phyloP scores from a whole-genome alignment of 2,797 vertebrate genomes.

The Ctenopoma multispine region DNA sequence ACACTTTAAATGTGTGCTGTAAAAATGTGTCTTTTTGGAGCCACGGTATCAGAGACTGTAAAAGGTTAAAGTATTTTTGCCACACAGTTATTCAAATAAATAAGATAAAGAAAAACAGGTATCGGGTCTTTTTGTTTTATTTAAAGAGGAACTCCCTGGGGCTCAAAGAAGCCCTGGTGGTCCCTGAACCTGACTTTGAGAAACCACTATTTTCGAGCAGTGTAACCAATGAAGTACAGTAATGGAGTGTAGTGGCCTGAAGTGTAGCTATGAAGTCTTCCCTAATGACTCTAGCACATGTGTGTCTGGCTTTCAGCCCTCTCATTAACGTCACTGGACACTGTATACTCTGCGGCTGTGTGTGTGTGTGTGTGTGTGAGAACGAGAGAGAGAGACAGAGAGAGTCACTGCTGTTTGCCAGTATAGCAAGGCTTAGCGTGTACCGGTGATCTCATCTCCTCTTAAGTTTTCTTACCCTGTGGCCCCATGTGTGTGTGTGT shows the following conservation, averaged over 20 bases:
- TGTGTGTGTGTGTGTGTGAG: constrained; percentile 33
- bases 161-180: constrained; percentile 58
- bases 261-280: constrained; percentile 75
- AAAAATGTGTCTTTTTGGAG: background rate
- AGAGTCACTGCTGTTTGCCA: constrained; percentile 57
- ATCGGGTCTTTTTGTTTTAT: constrained; percentile 14
- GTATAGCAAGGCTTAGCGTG: constrained; percentile 59
- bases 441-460: constrained; percentile 79
- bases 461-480: constrained; percentile 65
- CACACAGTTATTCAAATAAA: constrained; percentile 17
- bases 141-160: constrained; percentile 38
- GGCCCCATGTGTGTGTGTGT: constrained; percentile 57
- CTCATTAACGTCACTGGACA: constrained; percentile 81
- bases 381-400: constrained; percentile 5
- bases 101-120: constrained; percentile 38
- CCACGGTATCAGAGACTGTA: background rate
- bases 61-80: background rate
- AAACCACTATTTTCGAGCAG: constrained; percentile 59
- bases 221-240: constrained; percentile 72
- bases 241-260: constrained; percentile 73
- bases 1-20: background rate
- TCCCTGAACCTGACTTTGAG: constrained; percentile 70
- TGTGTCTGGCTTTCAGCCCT: constrained; percentile 78
- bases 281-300: constrained; percentile 82
- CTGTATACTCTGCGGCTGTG: constrained; percentile 64